phyloP scores from a whole-genome alignment of 2,113 vertebrate genomes.

The Danionella cerebrum region DNA sequence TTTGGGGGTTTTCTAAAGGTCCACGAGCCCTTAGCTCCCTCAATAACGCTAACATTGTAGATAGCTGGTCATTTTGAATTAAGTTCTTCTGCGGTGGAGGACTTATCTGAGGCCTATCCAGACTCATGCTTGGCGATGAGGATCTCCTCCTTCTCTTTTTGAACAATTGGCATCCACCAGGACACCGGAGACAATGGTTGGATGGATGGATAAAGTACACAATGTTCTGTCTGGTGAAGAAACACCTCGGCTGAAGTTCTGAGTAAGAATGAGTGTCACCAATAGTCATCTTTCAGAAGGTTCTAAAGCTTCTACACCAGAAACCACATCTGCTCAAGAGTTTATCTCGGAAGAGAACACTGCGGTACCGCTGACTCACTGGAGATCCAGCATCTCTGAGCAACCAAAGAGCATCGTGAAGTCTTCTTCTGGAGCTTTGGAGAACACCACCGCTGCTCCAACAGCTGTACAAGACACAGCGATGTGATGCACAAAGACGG shows the following conservation, averaged over 20 bases:
- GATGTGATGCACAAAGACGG: neutral
- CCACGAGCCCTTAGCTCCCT: too few species aligned
- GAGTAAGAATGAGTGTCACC: neutral
- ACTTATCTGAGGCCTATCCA: too few species aligned
- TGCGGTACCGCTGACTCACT: neutral
- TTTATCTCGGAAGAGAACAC: neutral
- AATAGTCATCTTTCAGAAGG: neutral
- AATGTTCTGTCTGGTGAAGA: neutral
- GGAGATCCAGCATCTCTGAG: neutral
- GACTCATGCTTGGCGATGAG: too few species aligned
- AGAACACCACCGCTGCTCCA: too few species aligned
- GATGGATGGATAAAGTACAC: neutral
- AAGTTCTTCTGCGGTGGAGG: too few species aligned
- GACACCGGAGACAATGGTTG: too few species aligned
- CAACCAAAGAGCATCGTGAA: neutral
- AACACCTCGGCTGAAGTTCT: neutral
- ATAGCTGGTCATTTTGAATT: too few species aligned
- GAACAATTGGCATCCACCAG: too few species aligned
- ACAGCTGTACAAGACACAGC: neutral
- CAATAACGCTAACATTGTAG: too few species aligned
- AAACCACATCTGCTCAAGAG: neutral
- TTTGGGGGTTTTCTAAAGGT: too few species aligned
- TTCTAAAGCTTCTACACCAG: too few species aligned
- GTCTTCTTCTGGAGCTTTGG: neutral
- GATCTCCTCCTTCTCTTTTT: too few species aligned